Evolutionary conservation across 2,888 invertebrate species (phyloP).

Genomic region (Phalera bucephala): DNA sequence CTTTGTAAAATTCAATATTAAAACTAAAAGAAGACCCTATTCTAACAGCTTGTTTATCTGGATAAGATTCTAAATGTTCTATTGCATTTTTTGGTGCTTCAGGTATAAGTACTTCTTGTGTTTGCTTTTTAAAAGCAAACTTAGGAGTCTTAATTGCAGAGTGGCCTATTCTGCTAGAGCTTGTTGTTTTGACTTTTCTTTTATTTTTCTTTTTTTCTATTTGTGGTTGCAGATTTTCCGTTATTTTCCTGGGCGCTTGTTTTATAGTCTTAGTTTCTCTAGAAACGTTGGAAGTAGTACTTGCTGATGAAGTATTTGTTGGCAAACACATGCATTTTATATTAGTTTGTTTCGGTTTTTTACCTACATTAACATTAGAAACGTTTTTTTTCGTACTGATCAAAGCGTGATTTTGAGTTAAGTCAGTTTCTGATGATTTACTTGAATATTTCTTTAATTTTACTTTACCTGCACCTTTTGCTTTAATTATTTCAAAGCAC

Average conservation of each 20-base stretch:
- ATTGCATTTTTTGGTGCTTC: background rate
- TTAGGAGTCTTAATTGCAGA: too few species aligned
- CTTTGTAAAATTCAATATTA: conserved; percentile 37
- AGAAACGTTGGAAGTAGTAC: background rate
- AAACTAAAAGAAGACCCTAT: conserved; percentile 37
- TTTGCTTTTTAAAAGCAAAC: background rate
- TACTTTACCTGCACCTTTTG: background rate
- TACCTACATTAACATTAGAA: background rate
- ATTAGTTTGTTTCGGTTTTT: background rate
- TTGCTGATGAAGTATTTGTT: background rate
- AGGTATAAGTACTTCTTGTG: background rate
- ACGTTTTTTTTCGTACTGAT: background rate
- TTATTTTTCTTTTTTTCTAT: background rate
- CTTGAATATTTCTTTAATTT: conserved; percentile 6
- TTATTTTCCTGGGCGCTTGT: too few species aligned
- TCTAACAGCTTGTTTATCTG: conserved; percentile 20
- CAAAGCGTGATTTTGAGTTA: background rate
- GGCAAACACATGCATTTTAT: background rate
- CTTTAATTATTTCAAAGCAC: conserved; percentile 25
- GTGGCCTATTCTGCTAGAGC: too few species aligned
- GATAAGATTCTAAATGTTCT: background rate
- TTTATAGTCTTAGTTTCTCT: too few species aligned
- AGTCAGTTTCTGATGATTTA: background rate
- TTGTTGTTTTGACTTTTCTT: background rate
- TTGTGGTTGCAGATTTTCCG: background rate